Conservation (phyloP, 1,140 invertebrate species). For the Neocloeon triangulifer region DNA sequence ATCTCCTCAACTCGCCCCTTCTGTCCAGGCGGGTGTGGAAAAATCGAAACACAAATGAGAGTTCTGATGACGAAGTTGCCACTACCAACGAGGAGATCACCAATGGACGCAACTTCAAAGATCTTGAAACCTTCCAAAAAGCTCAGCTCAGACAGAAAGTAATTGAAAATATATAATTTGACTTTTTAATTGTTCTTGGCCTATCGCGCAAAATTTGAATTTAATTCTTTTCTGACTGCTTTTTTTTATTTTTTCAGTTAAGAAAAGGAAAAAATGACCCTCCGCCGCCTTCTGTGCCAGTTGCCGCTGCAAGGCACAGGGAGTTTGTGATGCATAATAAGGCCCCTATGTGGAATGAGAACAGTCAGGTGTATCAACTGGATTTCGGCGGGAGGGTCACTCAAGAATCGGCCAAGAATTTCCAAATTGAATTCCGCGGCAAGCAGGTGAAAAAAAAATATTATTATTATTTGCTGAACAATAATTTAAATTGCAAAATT, state of each 20-base stretch:
- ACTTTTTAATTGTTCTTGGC: not conserved
- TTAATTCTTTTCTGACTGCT: not conserved
- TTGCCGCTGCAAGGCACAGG: constrained; percentile 13
- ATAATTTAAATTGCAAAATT: too few species aligned
- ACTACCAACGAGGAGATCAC: constrained; percentile 35
- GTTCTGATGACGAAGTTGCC: constrained; percentile 63
- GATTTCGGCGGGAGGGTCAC: constrained; percentile 99
- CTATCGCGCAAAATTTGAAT: not conserved
- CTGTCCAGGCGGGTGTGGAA: constrained; percentile 48
- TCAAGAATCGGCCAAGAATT: constrained; percentile 98
- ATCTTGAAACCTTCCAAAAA: constrained; percentile 87
- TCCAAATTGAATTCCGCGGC: constrained; percentile 93
- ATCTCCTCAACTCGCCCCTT: constrained; percentile 59
- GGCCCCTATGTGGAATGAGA: constrained; percentile 98
- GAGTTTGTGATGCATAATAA: constrained; percentile 97
- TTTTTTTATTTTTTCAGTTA: constrained; percentile 3
- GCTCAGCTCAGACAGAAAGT: constrained; percentile 85
- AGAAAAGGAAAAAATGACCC: constrained; percentile 4
- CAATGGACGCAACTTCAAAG: constrained; percentile 49
- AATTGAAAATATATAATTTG: constrained; percentile 8
- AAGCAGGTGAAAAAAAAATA: constrained; percentile 51
- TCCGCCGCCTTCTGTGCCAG: not conserved
- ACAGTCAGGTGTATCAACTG: constrained; percentile 94
- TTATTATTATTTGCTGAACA: not conserved
- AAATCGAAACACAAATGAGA: constrained; percentile 49